Percentiles rank a stretch among this genome's conserved stretches.
Conservation (phyloP, 1,140 invertebrate genomes). For the Yoshiicerus persimilis region DNA sequence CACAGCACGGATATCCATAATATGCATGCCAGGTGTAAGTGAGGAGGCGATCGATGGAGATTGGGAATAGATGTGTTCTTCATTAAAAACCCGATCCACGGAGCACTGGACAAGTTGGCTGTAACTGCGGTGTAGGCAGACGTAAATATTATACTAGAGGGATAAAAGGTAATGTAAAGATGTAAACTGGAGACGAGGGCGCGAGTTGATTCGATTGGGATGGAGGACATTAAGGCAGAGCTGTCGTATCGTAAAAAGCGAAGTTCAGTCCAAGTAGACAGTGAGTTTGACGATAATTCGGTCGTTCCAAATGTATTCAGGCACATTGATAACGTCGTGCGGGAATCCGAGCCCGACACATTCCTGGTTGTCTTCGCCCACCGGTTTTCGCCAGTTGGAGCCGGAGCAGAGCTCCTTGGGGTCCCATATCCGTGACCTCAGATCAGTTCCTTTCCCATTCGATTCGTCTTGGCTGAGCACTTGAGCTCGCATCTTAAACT, state of each 20-base stretch:
- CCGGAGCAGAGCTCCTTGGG: constrained; percentile 56
- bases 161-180: neutral
- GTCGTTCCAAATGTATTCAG: constrained; percentile 55
- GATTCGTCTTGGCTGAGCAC: constrained; percentile 55
- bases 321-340: constrained; percentile 52
- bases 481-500: constrained; percentile 53
- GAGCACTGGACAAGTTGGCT: neutral
- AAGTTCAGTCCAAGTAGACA: constrained; percentile 53
- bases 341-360: constrained; percentile 58
- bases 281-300: constrained; percentile 56
- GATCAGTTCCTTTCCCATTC: constrained; percentile 50
- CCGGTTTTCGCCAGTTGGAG: constrained; percentile 57
- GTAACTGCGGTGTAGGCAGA: neutral
- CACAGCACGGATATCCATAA: too few species aligned
- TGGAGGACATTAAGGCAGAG: neutral
- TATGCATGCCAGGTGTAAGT: neutral
- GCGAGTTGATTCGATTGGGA: neutral
- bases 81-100: neutral
- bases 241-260: neutral
- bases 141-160: neutral
- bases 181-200: neutral
- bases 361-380: constrained; percentile 56
- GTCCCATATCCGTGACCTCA: constrained; percentile 58
- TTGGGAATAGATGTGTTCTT: neutral
- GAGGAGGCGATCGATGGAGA: neutral